These are phyloP conservation scores for Drosophila barbarae DNA, from an alignment of 2,888 invertebrate genomes.

Conservation along the genomic window DNA sequence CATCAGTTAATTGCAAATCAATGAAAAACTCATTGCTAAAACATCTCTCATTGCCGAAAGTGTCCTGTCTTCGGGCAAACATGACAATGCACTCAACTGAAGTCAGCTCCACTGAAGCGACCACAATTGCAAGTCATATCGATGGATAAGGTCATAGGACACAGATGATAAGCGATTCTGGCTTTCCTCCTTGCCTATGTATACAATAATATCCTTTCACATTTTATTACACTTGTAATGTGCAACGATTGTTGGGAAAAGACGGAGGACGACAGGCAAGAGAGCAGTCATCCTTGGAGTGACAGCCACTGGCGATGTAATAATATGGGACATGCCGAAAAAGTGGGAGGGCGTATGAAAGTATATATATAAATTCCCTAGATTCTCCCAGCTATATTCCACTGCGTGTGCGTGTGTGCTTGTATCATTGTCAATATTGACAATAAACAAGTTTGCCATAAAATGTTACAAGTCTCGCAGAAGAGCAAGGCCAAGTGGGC, in stretches of 20 bases:
- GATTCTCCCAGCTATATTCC: neutral
- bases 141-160: slow-evolving; percentile 9
- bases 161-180: slow-evolving; percentile 13
- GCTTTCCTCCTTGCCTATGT: slow-evolving; percentile 21
- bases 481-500: slow-evolving; percentile 27
- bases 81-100: slow-evolving; percentile 41
- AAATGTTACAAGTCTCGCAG: slow-evolving; percentile 57
- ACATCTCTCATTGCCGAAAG: slow-evolving; percentile 10
- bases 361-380: slow-evolving; percentile 1
- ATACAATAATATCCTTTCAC: slow-evolving; percentile 69
- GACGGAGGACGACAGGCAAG: slow-evolving; percentile 14
- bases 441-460: slow-evolving; percentile 73
- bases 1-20: slow-evolving; percentile 28
- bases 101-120: slow-evolving; percentile 8
- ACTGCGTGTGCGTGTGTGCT: slow-evolving; percentile 25
- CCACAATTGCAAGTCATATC: slow-evolving; percentile 38
- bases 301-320: slow-evolving; percentile 57
- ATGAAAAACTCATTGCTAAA: slow-evolving; percentile 3
- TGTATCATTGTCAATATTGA: slow-evolving; percentile 71
- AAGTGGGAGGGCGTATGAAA: slow-evolving; percentile 12
- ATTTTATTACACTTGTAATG: slow-evolving; percentile 74
- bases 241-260: slow-evolving; percentile 58
- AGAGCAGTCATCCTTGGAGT: slow-evolving; percentile 46
- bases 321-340: slow-evolving; percentile 58
- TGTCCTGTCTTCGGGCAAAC: slow-evolving; percentile 24